These are phyloP conservation scores for Argyresthia goedartella DNA, from an alignment of 2,888 invertebrate genomes.

Conservation along the genomic window DNA sequence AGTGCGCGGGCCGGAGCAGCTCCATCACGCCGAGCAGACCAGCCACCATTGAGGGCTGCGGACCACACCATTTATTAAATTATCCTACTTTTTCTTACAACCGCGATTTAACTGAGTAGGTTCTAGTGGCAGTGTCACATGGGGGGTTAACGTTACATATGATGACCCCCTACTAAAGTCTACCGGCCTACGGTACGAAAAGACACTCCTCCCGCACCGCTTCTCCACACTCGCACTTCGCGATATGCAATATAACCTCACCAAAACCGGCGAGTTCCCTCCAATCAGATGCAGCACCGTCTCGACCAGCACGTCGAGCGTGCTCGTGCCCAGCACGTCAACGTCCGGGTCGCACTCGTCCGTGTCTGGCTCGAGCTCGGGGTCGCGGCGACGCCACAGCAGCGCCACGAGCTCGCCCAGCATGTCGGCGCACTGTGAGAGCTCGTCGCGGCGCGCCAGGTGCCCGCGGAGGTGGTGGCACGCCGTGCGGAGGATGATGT, in stretches of 20 bases:
- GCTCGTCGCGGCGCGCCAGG: conserved; percentile 83
- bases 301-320: conserved; percentile 87
- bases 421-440: conserved; percentile 87
- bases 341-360: conserved; percentile 76
- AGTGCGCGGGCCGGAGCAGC: conserved; percentile 89
- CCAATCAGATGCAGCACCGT: conserved; percentile 87
- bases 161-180: no score
- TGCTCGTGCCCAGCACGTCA: conserved; percentile 84
- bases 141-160: no score
- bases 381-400: conserved; percentile 62
- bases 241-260: no score
- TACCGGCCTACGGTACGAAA: no score
- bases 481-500: conserved; percentile 84
- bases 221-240: no score
- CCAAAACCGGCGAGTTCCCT: conserved; percentile 78
- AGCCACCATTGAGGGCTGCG: conserved; percentile 87
- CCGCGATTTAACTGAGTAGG: no score
- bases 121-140: no score
- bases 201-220: no score
- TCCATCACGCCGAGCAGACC: conserved; percentile 89
- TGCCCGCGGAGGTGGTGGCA: conserved; percentile 90
- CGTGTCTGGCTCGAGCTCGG: conserved; percentile 51
- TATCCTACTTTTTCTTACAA: no score
- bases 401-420: conserved; percentile 84
- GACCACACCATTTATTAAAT: no score